Evolutionary conservation across 2,113 vertebrate genomes (phyloP).

Genomic region (Cheilinus undulatus): DNA sequence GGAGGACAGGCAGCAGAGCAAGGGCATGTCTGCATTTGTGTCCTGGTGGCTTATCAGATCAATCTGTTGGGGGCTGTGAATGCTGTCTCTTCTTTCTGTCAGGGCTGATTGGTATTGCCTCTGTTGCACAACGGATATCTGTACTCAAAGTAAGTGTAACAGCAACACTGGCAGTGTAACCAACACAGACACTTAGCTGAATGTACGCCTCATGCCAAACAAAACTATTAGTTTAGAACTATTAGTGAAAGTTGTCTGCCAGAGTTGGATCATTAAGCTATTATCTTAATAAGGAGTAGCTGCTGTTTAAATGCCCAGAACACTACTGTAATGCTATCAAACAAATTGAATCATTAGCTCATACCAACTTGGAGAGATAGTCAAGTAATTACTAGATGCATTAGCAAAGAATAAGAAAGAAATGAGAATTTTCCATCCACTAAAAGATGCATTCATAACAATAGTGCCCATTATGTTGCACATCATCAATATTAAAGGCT

Average conservation of each 20-base stretch:
- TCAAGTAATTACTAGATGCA: slow-evolving; percentile 35
- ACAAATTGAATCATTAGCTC: slow-evolving; percentile 39
- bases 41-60: slow-evolving; percentile 57
- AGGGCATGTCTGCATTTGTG: slow-evolving; percentile 56
- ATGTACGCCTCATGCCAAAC: slow-evolving; percentile 10
- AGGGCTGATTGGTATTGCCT: slow-evolving; percentile 32
- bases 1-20: slow-evolving; percentile 53
- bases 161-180: slow-evolving; percentile 19
- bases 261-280: slow-evolving; percentile 3
- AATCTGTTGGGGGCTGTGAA: slow-evolving; percentile 22
- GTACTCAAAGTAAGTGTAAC: slow-evolving; percentile 28
- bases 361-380: slow-evolving; percentile 20
- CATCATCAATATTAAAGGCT: slow-evolving; percentile 8
- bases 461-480: background rate
- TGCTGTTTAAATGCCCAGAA: slow-evolving; percentile 43
- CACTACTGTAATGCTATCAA: slow-evolving; percentile 48
- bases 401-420: slow-evolving; percentile 25
- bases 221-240: slow-evolving; percentile 38
- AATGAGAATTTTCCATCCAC: slow-evolving; percentile 25
- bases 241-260: slow-evolving; percentile 50
- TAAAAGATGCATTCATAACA: slow-evolving; percentile 31
- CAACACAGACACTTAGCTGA: slow-evolving; percentile 27
- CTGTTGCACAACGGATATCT: slow-evolving; percentile 35
- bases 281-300: slow-evolving; percentile 49
- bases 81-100: slow-evolving; percentile 44